These are phyloP conservation scores for Cettia cetti DNA, from an alignment of 2,113 vertebrate species.

Conservation along the genomic window DNA sequence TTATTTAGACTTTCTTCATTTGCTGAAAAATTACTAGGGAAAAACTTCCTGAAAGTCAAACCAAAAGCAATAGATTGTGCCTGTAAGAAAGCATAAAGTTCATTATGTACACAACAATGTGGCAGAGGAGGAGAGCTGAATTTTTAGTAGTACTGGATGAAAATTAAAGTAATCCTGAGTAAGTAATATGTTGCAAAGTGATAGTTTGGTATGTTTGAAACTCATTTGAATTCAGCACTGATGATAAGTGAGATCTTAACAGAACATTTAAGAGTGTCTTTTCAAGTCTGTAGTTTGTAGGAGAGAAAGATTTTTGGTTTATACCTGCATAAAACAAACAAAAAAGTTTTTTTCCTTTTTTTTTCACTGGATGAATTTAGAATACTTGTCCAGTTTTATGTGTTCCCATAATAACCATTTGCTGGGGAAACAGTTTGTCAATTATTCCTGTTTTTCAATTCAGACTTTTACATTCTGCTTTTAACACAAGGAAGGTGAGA, in stretches of 20 bases:
- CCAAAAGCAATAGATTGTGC: conserved; percentile 7
- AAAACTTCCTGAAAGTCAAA: conserved; percentile 60
- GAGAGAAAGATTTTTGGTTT: background rate
- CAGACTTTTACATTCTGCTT: conserved; percentile 1
- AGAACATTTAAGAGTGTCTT: conserved; percentile 27
- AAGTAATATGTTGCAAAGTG: conserved; percentile 56
- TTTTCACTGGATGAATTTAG: background rate
- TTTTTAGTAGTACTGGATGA: conserved; percentile 59
- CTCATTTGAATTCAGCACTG: conserved; percentile 65
- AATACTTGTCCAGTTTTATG: background rate
- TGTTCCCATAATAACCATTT: background rate
- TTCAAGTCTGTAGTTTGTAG: background rate
- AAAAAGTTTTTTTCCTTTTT: background rate
- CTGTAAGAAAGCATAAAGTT: conserved; percentile 56
- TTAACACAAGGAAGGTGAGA: conserved; percentile 28
- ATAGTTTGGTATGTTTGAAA: conserved; percentile 60
- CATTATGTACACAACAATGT: conserved; percentile 44
- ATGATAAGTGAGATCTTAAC: conserved; percentile 27
- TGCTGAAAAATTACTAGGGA: conserved; percentile 41
- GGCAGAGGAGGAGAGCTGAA: conserved; percentile 38
- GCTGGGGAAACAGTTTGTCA: background rate
- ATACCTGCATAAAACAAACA: background rate
- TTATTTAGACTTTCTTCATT: conserved; percentile 43
- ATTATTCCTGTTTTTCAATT: background rate
- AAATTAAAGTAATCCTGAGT: conserved; percentile 67